Conservation (phyloP, 2,113 vertebrate genomes). For the Alaudala cheleensis region DNA sequence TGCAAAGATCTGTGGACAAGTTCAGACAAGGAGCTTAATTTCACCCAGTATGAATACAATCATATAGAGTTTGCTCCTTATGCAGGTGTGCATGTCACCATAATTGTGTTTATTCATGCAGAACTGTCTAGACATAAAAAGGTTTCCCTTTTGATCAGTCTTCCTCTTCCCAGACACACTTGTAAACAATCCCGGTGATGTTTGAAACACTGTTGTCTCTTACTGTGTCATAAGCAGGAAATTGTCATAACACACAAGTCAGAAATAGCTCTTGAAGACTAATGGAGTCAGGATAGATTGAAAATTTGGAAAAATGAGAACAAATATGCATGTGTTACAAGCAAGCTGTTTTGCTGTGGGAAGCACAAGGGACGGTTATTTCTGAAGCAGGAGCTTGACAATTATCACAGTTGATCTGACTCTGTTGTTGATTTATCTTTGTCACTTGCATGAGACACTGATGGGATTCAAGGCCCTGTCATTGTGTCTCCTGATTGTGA, state of each 20-base stretch:
- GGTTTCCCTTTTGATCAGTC: constrained; percentile 21
- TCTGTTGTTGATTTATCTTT: not conserved
- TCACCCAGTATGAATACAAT: not conserved
- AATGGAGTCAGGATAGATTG: not conserved
- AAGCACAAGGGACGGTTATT: rapidly evolving
- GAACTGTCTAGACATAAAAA: constrained; percentile 46
- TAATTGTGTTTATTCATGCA: constrained; percentile 20
- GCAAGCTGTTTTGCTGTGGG: not conserved
- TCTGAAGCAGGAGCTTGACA: not conserved
- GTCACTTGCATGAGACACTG: not conserved
- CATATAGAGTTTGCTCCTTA: not conserved
- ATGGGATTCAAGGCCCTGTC: not conserved
- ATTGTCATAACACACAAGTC: not conserved
- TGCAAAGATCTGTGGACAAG: constrained; percentile 13
- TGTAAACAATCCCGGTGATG: not conserved
- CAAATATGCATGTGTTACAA: not conserved
- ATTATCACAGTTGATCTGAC: not conserved
- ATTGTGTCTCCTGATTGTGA: not conserved
- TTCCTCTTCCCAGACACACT: not conserved
- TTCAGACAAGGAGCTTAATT: not conserved
- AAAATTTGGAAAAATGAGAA: not conserved
- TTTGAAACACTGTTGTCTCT: not conserved
- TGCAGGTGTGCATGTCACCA: constrained; percentile 12
- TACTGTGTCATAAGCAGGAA: not conserved
- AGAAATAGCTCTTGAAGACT: not conserved